Conservation (phyloP, 2,888 invertebrate genomes). For the Hemithea aestivaria region DNA sequence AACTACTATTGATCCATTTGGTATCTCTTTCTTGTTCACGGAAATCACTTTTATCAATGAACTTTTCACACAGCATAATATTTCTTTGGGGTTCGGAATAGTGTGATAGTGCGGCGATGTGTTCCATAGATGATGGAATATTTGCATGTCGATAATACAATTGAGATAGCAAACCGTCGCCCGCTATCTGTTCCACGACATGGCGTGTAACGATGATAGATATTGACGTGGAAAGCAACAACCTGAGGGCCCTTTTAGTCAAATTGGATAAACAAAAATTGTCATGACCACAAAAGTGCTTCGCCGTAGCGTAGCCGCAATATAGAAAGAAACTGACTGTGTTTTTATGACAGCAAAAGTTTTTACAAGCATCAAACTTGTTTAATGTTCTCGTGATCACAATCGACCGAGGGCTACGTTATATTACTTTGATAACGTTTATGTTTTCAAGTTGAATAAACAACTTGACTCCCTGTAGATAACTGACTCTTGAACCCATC, state of each 20-base stretch:
- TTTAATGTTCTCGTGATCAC: conserved; percentile 37
- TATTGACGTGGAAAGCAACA: conserved; percentile 23
- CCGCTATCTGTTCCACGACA: conserved; percentile 24
- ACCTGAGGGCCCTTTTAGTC: conserved; percentile 18
- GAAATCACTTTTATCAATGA: conserved; percentile 43
- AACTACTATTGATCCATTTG: conserved; percentile 68
- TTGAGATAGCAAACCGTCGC: conserved; percentile 21
- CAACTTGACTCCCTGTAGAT: conserved; percentile 15
- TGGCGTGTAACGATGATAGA: conserved; percentile 28
- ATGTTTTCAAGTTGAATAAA: conserved; percentile 23
- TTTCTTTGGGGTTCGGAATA: conserved; percentile 9
- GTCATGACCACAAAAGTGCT: conserved; percentile 18
- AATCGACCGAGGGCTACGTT: conserved; percentile 26
- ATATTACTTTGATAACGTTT: conserved; percentile 32
- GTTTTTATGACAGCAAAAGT: conserved; percentile 50
- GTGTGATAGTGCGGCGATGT: conserved; percentile 16
- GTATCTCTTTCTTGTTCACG: conserved; percentile 71
- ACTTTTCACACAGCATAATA: conserved; percentile 10
- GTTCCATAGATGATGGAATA: conserved; percentile 16
- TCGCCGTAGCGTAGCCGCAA: conserved; percentile 15
- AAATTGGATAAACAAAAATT: conserved; percentile 29
- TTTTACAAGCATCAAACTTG: conserved; percentile 35
- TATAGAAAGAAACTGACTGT: conserved; percentile 35
- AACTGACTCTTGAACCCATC: too few relatives aligned
- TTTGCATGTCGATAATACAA: conserved; percentile 27